Evolutionary conservation across 2,888 invertebrate genomes (phyloP), one percentile per base, ranked within the genome.

Genomic region (Caprella mutica): DNA sequence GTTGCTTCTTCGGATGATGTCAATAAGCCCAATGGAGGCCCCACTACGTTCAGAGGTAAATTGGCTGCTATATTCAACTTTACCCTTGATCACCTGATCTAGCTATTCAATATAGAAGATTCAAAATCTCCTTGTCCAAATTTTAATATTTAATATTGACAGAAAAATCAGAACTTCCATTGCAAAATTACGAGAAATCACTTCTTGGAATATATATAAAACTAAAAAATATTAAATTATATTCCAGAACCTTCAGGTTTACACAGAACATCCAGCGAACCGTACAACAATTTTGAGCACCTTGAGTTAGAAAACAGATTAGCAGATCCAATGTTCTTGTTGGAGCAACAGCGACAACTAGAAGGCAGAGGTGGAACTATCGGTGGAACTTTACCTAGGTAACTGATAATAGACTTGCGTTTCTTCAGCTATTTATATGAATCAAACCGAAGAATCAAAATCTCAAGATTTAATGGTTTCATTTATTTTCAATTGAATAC

Each of bases 201-300:
- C 19, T 17, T 38, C n/a, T 38, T 17, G n/a, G 19, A 0, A 52
- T 40, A 24, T 40, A 24, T 39, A 23, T 40, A 52, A 21, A 39
- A 4, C 3, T 39, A 52, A 17, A 17, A 5, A 19, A 17, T 6
- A 40, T 2, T 42, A 23, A 40, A 53, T 53, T n/a, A n/a, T n/a
- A n/a, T 9, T 23, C 6, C 53, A 63, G 63, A 64, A 30, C 55
- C 55, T 19, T 42, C 48, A 35, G 38, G 63, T 50, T 53, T 64
- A 2, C 63, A 64, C 59, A 52, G 63, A 12, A 64, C 63, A 23
- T 56, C 52, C 29, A 64, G 63, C 30, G 63, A 64, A 27, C 63
- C 63, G 26, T 59, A 62, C 38, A 58, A 60, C 50, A 60, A 57
- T 51, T 60, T 60, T 35, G 63, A 64, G 38, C 54, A 59, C 27